Conservation (phyloP, 2,113 vertebrate genomes). For the Oreochromis tanganicae region DNA sequence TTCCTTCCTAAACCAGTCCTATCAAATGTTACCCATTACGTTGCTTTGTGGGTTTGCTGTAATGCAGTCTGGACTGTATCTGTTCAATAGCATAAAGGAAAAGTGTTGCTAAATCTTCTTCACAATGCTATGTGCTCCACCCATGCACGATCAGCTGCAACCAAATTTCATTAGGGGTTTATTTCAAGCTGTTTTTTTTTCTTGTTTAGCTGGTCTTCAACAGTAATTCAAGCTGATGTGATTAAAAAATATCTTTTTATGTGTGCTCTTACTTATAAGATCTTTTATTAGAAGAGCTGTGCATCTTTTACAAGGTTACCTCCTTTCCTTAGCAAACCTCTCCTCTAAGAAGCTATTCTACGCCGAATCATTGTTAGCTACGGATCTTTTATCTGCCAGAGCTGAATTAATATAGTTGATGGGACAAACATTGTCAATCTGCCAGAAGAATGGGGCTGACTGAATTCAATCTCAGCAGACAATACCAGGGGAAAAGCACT, state of each 20-base stretch:
- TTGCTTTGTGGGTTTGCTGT: neutral
- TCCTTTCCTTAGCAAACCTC: neutral
- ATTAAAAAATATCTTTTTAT: constrained; percentile 49
- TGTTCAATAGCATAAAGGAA: neutral
- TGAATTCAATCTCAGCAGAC: constrained; percentile 75
- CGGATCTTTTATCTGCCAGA: constrained; percentile 67
- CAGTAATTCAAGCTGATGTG: constrained; percentile 51
- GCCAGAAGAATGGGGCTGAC: constrained; percentile 70
- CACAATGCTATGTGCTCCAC: constrained; percentile 19
- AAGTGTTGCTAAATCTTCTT: constrained; percentile 18
- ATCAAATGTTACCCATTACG: neutral
- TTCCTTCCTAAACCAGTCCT: neutral
- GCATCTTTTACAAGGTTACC: constrained; percentile 42
- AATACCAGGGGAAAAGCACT: constrained; percentile 54
- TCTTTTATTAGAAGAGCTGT: constrained; percentile 45
- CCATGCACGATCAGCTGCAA: constrained; percentile 28
- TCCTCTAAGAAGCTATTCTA: constrained; percentile 55
- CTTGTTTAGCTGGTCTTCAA: constrained; percentile 24
- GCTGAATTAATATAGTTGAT: constrained; percentile 74
- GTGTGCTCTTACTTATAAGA: constrained; percentile 24
- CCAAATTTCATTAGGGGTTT: constrained; percentile 32
- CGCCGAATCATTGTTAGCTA: constrained; percentile 68
- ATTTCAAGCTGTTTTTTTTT: neutral
- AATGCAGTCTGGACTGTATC: neutral
- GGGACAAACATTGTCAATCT: constrained; percentile 77